Conservation (phyloP, 2,888 invertebrate genomes). For the Busseola fusca region DNA sequence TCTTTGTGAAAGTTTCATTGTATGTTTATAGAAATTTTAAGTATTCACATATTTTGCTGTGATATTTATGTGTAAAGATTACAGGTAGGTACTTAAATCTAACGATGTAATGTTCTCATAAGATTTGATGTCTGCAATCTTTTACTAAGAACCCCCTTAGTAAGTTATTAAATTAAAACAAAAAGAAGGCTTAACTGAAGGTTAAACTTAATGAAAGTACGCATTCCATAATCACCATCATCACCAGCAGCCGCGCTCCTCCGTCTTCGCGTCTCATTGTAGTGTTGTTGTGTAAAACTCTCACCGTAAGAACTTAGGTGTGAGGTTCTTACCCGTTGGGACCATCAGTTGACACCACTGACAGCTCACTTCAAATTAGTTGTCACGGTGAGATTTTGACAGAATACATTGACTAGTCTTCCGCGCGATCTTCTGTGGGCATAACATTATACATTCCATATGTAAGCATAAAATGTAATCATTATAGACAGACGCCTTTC, state of each 20-base stretch:
- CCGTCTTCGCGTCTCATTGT: neutral
- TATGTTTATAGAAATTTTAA: constrained; percentile 8
- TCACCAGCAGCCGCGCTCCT: neutral
- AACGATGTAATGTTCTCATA: constrained; percentile 9
- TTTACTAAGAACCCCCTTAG: neutral
- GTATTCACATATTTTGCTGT: constrained; percentile 17
- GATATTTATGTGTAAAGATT: constrained; percentile 27
- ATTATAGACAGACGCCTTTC: neutral
- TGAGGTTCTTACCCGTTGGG: neutral
- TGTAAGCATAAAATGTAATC: neutral
- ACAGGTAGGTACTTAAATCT: neutral
- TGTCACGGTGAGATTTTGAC: neutral
- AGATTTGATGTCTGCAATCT: constrained; percentile 2
- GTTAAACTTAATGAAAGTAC: neutral
- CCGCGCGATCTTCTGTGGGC: neutral
- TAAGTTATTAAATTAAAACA: neutral
- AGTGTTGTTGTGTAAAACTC: no score
- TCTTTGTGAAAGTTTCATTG: constrained; percentile 27
- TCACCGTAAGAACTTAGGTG: no score
- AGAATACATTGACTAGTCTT: neutral
- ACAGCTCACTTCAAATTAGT: neutral
- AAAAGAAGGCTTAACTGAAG: neutral
- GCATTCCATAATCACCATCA: neutral
- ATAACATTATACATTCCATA: neutral
- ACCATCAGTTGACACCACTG: neutral